Conservation (phyloP, 2,888 invertebrate species). For the Nomada flava region DNA sequence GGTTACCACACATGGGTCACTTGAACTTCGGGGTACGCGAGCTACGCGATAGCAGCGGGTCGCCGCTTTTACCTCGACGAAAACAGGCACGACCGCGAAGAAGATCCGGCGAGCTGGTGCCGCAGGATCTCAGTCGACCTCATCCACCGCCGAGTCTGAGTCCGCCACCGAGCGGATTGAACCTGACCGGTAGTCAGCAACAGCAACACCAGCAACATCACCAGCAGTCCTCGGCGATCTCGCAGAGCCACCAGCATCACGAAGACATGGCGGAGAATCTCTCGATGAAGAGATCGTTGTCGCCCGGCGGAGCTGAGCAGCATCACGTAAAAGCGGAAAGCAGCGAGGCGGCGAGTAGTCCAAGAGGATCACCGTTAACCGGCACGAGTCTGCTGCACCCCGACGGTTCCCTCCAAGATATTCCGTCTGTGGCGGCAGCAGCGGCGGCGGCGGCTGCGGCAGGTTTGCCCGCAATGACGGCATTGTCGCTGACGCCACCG, state of each 20-base stretch:
- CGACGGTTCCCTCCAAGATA: conserved; percentile 81
- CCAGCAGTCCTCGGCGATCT: conserved; percentile 54
- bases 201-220: conserved; percentile 62
- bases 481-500: conserved; percentile 92
- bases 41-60: conserved; percentile 87
- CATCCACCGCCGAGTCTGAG: conserved; percentile 78
- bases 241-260: conserved; percentile 67
- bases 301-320: conserved; percentile 63
- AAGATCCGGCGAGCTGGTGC: conserved; percentile 91
- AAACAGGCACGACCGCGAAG: conserved; percentile 94
- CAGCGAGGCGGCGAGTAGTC: conserved; percentile 81
- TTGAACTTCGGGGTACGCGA: conserved; percentile 78
- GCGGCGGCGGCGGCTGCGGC: conserved; percentile 88
- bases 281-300: conserved; percentile 80
- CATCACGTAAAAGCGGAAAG: conserved; percentile 77
- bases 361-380: conserved; percentile 78
- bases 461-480: conserved; percentile 85
- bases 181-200: conserved; percentile 68
- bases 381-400: conserved; percentile 76
- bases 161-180: conserved; percentile 78
- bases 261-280: conserved; percentile 82
- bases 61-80: conserved; percentile 91
- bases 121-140: conserved; percentile 87
- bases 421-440: conserved; percentile 84
- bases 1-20: conserved; percentile 84